Evolutionary conservation across 1,140 invertebrate species (phyloP), one percentile per base, ranked within the genome.

Genomic region (Pollicipes pollicipes): DNA sequence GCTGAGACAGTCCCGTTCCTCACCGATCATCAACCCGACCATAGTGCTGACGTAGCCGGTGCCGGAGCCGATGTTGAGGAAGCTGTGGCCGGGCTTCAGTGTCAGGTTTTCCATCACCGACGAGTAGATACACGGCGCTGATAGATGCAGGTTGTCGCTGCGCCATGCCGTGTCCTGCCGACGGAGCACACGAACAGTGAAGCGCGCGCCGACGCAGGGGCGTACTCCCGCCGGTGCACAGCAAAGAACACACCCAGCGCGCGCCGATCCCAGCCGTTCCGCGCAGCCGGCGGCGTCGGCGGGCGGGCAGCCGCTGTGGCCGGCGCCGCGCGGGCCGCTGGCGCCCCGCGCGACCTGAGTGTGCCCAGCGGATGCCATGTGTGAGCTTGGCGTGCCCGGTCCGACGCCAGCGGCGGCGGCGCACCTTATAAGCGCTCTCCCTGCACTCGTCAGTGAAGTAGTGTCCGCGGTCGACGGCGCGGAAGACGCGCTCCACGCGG

Each of bases 201-300:
- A n/a, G n/a, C n/a, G n/a, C n/a, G n/a, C n/a, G n/a, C 73, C 76
- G 68, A 81, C 81, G 66, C 79, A 93, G 95, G 95, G 58, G 95
- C 97, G 73, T 84, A 85, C 69, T 87, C 97, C 78, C 81, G 98
- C 68, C 87, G 89, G 75, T 87, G 93, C 74, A 89, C 93, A 75
- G 83, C 87, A 45, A 90, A 95, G 17, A 96, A 96, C 30, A 93
- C 93, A 3, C 99, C 99, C 82, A 87, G 98, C 13, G 94, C 99
- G 0, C 86, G 97, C 35, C 95, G 99, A 79, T 88, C 86, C 70
- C 90, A 95, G 80, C 93, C 90, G 17, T 98, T 97, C 82, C n/a
- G n/a, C n/a, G 93, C 93, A 30, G 95, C 95, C 72, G 95, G 95
- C 8, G 99, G 95, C 80, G 97, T 96, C 0, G 81, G 99, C 69